These are phyloP conservation scores for Ceratosolen fusciceps DNA, from an alignment of 1,140 invertebrate species.

Conservation along the genomic window DNA sequence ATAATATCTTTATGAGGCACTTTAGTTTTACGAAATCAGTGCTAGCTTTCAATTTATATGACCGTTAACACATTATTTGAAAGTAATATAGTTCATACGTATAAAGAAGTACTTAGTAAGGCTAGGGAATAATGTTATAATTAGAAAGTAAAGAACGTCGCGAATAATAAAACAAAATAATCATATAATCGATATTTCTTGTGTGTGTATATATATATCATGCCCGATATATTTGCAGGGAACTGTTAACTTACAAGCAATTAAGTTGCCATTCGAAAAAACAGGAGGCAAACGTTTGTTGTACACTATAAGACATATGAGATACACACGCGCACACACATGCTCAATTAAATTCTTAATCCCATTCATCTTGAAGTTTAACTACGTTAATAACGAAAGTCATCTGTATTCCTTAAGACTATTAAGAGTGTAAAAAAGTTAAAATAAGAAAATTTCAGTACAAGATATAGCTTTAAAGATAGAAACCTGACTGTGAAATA, in stretches of 20 bases:
- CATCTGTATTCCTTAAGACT: neutral
- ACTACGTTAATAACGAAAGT: neutral
- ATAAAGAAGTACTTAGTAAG: neutral
- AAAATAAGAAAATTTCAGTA: neutral
- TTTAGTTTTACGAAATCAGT: neutral
- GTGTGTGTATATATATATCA: neutral
- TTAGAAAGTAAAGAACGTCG: neutral
- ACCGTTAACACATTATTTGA: neutral
- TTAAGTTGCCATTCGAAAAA: neutral
- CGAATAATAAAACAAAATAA: neutral
- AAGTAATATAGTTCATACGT: neutral
- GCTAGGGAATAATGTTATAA: neutral
- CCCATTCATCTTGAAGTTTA: neutral
- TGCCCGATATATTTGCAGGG: neutral
- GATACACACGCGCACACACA: neutral
- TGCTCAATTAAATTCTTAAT: conserved; percentile 1
- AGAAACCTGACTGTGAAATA: conserved; percentile 14
- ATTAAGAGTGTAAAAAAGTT: conserved; percentile 1
- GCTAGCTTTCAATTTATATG: neutral
- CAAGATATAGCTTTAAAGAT: neutral
- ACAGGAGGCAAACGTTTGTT: neutral
- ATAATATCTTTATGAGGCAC: neutral
- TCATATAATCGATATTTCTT: neutral
- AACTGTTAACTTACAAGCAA: neutral
- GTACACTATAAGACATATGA: neutral